Percentiles rank a stretch among this genome's conserved stretches.
Conservation (phyloP, 2,888 invertebrate genomes). For the Rhamphomyia laevipes region DNA sequence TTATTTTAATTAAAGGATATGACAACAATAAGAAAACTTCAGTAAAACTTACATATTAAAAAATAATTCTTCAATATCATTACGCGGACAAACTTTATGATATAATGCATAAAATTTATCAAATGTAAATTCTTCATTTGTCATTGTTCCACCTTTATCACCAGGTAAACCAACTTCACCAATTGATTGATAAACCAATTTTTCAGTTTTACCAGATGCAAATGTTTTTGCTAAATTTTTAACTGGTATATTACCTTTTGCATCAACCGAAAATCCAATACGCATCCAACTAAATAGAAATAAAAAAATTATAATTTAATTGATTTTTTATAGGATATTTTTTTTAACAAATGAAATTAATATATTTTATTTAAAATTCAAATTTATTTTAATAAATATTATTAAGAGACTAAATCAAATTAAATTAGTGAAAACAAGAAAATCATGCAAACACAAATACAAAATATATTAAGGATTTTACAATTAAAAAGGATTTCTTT, state of each 20-base stretch:
- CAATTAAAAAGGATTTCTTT: too few species aligned
- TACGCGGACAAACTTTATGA: constrained; percentile 97
- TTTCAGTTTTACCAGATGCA: constrained; percentile 99
- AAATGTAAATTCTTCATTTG: constrained; percentile 89
- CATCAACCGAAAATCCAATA: constrained; percentile 84
- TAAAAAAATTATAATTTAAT: not conserved
- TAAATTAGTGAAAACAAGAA: too few species aligned
- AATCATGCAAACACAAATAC: too few species aligned
- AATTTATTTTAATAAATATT: too few species aligned
- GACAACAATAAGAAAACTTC: not conserved
- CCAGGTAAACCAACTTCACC: constrained; percentile 87
- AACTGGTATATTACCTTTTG: constrained; percentile 91
- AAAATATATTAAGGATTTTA: too few species aligned
- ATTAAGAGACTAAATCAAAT: too few species aligned
- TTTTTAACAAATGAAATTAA: too few species aligned
- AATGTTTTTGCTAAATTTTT: constrained; percentile 94
- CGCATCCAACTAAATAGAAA: constrained; percentile 84
- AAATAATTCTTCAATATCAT: constrained; percentile 97
- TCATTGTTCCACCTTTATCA: constrained; percentile 93
- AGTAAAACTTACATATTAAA: constrained; percentile 72
- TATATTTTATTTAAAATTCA: too few species aligned
- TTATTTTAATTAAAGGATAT: constrained; percentile 8
- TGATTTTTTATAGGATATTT: too few species aligned
- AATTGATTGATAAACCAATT: constrained; percentile 92
- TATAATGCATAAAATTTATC: constrained; percentile 98